A percentile compares a stretch with the other conserved stretches of the same genome.
Evolutionary conservation across 1,140 invertebrate species (phyloP).

Genomic region (Adelges cooleyi): DNA sequence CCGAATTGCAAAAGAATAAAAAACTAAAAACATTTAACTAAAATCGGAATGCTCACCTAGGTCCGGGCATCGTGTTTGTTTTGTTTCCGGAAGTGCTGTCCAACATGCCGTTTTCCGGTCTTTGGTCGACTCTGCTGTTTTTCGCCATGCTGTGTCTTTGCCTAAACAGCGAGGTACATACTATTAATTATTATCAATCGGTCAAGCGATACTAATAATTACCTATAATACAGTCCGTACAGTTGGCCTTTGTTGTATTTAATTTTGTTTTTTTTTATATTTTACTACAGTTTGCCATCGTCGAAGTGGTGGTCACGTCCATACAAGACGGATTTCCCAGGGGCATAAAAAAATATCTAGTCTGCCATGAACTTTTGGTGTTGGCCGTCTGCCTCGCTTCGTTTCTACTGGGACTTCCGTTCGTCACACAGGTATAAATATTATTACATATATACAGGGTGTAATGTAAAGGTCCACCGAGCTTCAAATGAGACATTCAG

Average conservation of each 20-base stretch:
- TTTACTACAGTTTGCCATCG: conserved; percentile 64
- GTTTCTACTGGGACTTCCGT: conserved; percentile 69
- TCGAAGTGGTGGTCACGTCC: conserved; percentile 83
- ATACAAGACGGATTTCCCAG: conserved; percentile 81
- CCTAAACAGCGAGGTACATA: conserved; percentile 74
- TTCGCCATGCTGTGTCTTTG: conserved; percentile 80
- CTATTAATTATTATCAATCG: neutral
- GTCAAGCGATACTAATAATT: neutral
- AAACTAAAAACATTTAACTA: too few relatives aligned
- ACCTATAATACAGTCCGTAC: neutral
- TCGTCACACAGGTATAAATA: conserved; percentile 57
- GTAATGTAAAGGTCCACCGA: too few relatives aligned
- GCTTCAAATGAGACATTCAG: too few relatives aligned
- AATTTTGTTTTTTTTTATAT: conserved; percentile 19
- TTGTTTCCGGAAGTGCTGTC: conserved; percentile 80
- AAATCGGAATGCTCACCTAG: too few relatives aligned
- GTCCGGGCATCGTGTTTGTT: conserved; percentile 77
- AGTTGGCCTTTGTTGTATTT: neutral
- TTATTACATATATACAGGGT: too few relatives aligned
- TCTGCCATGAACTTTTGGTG: conserved; percentile 77
- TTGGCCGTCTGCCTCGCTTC: conserved; percentile 70
- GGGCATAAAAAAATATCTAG: conserved; percentile 64
- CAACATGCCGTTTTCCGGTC: conserved; percentile 72
- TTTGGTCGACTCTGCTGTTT: conserved; percentile 82
- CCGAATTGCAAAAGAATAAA: too few relatives aligned